Base-by-base conservation (phyloP, 1,140 invertebrate species). In the Eueides isabella region DNA sequence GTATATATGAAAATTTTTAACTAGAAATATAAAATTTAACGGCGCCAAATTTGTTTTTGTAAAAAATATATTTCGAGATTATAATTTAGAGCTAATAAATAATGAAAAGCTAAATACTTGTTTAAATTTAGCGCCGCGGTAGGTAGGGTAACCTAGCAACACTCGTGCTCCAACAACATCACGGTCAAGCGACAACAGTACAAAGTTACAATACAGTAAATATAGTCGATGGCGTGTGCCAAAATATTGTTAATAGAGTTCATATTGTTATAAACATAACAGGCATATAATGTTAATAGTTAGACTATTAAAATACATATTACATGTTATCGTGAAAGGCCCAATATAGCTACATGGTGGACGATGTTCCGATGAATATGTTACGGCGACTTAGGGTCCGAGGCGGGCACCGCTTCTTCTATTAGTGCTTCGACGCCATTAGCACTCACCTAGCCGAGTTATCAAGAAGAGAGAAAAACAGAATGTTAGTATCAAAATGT, bases 391-490 rank as follows among this genome's bases (percentile, higher is more conserved):
- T 67, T 76, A 80, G 79, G 76, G 77, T 80, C 86, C 82, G 82
- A 75, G 81, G 85, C 77, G 65, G 79, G 81, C 80, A 83, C 84
- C 85, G 83, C 84, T 77, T 80, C 87, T 87, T 77, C 90, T 80
- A 87, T 92, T 92, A 91, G 84, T 89, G 84, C 89, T 85, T 85
- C 91, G 85, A 85, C 90, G 87, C 89, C 91, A 94, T 95, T 95
- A 95, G 95, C 95, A 95, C 95, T 95, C 95, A 95, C 95, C 95
- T 95, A 95, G 92, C 92, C 92, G 87, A 87, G 92, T 93, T 94
- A 93, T 93, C 91, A 90, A 93, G 90, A 92, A 92, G 92, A 93
- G 91, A 93, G 90, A 93, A 93, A 90, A 93, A 94, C 93, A 94
- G 93, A 92, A 94, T 92, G 93, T 94, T 94, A 94, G 93, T 94